Conservation (phyloP, 1,140 invertebrate genomes). For the Drosophila kanapiae region DNA sequence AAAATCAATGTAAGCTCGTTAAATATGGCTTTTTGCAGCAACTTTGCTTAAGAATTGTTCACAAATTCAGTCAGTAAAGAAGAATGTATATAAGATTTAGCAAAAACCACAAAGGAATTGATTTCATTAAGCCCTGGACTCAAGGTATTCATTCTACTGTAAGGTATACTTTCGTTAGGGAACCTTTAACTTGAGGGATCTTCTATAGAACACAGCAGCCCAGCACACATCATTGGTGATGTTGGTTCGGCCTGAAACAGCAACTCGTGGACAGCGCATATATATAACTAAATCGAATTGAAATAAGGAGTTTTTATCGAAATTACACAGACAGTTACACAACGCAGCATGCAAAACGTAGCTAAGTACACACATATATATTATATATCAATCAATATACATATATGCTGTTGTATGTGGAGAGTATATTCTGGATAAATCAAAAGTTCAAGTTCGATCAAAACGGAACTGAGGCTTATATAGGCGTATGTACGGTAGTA, state of each 20-base stretch:
- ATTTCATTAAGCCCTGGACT: background rate
- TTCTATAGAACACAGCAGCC: slow-evolving; percentile 36
- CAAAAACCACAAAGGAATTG: background rate
- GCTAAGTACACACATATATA: slow-evolving; percentile 25
- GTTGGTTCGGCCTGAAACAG: slow-evolving; percentile 16
- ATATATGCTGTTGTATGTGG: slow-evolving; percentile 8
- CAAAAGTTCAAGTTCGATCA: slow-evolving; percentile 43
- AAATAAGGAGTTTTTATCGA: slow-evolving; percentile 36
- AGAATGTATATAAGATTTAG: background rate
- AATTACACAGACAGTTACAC: slow-evolving; percentile 49
- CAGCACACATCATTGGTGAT: slow-evolving; percentile 49
- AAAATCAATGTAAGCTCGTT: background rate
- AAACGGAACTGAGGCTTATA: slow-evolving; percentile 70
- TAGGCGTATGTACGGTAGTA: slow-evolving; percentile 39
- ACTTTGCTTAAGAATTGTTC: background rate
- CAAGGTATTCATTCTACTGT: background rate
- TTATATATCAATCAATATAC: background rate
- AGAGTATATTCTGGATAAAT: slow-evolving; percentile 33
- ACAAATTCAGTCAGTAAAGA: background rate
- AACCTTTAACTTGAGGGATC: background rate
- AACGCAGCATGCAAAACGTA: slow-evolving; percentile 52
- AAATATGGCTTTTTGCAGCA: background rate
- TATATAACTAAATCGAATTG: slow-evolving; percentile 46
- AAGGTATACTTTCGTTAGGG: background rate
- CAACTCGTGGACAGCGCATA: slow-evolving; percentile 34